These are phyloP conservation scores for Pandemis corylana DNA, from an alignment of 2,888 invertebrate genomes.

Conservation along the genomic window DNA sequence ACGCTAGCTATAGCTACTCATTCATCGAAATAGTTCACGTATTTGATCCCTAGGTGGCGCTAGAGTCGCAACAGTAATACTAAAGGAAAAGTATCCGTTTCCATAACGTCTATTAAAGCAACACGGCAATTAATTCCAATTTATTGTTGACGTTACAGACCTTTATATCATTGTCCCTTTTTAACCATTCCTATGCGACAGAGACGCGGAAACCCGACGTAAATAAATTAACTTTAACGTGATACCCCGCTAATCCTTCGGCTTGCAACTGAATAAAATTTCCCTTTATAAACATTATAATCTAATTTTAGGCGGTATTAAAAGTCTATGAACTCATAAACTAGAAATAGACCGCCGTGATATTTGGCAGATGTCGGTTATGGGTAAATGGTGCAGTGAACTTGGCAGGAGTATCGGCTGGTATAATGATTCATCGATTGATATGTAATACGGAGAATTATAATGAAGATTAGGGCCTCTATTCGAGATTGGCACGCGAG, in stretches of 20 bases:
- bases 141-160: too few species aligned
- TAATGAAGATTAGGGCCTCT: conserved; percentile 2
- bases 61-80: too few species aligned
- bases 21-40: too few species aligned
- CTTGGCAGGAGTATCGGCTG: conserved; percentile 61
- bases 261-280: conserved; percentile 24
- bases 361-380: conserved; percentile 42
- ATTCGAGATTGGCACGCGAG: too few species aligned
- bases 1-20: too few species aligned
- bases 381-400: conserved; percentile 49
- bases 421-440: conserved; percentile 59
- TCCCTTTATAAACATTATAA: conserved; percentile 33
- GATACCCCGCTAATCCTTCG: conserved; percentile 18
- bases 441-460: conserved; percentile 46
- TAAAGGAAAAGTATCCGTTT: too few species aligned
- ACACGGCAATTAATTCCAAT: too few species aligned
- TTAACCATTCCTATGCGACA: too few species aligned
- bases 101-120: too few species aligned
- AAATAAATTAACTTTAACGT: conserved; percentile 16
- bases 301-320: conserved; percentile 33
- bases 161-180: too few species aligned
- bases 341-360: conserved; percentile 55
- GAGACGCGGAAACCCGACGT: conserved; percentile 13
- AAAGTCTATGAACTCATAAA: conserved; percentile 64
- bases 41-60: too few species aligned